Evolutionary conservation across 2,888 invertebrate species (phyloP).

Genomic region (Tenthredo scrophulariae): DNA sequence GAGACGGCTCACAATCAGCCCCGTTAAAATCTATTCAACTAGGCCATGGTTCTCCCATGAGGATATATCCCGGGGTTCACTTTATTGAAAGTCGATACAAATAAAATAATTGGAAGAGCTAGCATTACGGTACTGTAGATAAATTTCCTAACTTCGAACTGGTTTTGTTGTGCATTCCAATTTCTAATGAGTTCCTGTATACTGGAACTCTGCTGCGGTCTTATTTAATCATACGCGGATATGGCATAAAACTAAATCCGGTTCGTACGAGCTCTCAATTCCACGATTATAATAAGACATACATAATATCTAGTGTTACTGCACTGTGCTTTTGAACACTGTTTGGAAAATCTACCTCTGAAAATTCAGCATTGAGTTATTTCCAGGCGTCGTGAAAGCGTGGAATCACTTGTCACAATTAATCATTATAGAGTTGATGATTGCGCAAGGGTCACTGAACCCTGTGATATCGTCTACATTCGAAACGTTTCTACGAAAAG

Average conservation of each 20-base stretch:
- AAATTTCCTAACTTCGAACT: not conserved
- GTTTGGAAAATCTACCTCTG: not conserved
- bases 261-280: not conserved
- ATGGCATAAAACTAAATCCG: not conserved
- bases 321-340: not conserved
- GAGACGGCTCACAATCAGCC: not conserved
- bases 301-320: not conserved
- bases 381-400: not conserved
- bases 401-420: not conserved
- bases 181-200: slow-evolving; percentile 7
- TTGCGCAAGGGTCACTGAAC: not conserved
- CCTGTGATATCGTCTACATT: not conserved
- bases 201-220: not conserved
- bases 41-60: not conserved
- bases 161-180: not conserved
- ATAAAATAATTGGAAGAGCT: slow-evolving; percentile 24
- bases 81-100: slow-evolving; percentile 30
- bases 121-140: slow-evolving; percentile 5
- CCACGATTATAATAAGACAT: not conserved
- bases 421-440: not conserved
- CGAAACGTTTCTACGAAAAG: not conserved
- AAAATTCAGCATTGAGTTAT: not conserved
- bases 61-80: slow-evolving; percentile 4
- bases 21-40: slow-evolving; percentile 25
- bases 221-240: not conserved